These are phyloP conservation scores for Callitettix versicolor DNA, from an alignment of 1,140 invertebrate genomes.

Conservation along the genomic window DNA sequence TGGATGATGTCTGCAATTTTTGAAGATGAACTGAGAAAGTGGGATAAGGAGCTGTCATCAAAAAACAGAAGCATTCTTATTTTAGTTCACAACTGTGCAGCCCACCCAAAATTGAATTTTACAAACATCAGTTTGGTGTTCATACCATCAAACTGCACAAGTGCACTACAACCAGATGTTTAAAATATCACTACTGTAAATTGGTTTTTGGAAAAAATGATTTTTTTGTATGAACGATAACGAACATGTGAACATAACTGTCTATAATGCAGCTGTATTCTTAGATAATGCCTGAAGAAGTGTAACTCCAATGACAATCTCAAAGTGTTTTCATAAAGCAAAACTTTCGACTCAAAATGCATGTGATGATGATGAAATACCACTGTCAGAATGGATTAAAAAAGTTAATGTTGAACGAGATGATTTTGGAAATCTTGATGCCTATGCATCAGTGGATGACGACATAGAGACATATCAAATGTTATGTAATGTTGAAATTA, in stretches of 20 bases:
- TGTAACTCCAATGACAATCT: background rate
- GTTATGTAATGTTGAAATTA: no score
- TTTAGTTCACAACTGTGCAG: constrained; percentile 1
- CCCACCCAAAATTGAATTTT: background rate
- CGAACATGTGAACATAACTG: background rate
- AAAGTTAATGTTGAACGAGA: background rate
- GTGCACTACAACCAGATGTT: background rate
- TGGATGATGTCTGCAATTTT: constrained; percentile 8
- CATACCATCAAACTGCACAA: background rate
- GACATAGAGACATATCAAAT: no score
- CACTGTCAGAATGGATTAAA: constrained; percentile 1
- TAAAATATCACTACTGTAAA: background rate
- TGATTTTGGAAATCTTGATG: background rate
- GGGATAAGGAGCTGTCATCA: background rate
- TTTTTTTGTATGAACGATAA: background rate
- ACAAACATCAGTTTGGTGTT: constrained; percentile 1
- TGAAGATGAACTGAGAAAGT: constrained; percentile 5
- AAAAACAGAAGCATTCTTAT: background rate
- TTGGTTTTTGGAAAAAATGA: background rate
- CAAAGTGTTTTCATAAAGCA: background rate
- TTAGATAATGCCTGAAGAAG: background rate
- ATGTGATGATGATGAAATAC: background rate
- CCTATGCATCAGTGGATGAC: no score
- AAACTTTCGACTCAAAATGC: background rate
- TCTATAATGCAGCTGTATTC: background rate